phyloP scores from a whole-genome alignment of 2,113 vertebrate genomes.

The Pluvianellus socialis region DNA sequence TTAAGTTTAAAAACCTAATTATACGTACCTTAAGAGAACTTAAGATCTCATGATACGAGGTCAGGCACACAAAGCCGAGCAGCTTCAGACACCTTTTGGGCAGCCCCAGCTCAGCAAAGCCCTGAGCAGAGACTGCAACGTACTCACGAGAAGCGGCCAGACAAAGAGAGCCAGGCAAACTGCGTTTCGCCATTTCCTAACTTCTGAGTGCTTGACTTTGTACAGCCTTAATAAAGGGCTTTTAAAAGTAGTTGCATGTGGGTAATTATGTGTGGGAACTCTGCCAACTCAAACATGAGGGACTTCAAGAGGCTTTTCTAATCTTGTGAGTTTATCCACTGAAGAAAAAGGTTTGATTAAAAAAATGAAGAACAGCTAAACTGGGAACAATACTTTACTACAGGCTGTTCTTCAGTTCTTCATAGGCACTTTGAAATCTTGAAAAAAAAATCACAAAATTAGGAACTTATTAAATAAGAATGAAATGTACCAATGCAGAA shows the following conservation, averaged over 20 bases:
- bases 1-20: background rate
- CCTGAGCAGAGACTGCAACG: no score
- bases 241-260: slow-evolving; percentile 2
- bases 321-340: slow-evolving; percentile 40
- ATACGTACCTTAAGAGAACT: fast-evolving
- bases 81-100: no score
- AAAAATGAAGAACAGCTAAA: slow-evolving; percentile 27
- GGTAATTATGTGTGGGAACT: slow-evolving; percentile 11
- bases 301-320: slow-evolving; percentile 55
- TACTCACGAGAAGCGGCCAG: background rate
- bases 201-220: background rate
- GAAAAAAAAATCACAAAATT: background rate
- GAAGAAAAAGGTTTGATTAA: slow-evolving; percentile 51
- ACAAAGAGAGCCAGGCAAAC: background rate
- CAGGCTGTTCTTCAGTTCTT: background rate
- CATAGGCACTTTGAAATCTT: background rate
- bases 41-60: background rate
- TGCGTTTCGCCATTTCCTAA: background rate
- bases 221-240: background rate
- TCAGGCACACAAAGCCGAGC: background rate
- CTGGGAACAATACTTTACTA: slow-evolving; percentile 12
- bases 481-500: slow-evolving; percentile 19
- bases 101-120: no score
- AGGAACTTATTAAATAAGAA: slow-evolving; percentile 30
- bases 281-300: slow-evolving; percentile 56